Percentiles rank a stretch among this genome's conserved stretches.
phyloP scores from a whole-genome alignment of 2,797 vertebrate species.

The Phrynocephalus forsythii region DNA sequence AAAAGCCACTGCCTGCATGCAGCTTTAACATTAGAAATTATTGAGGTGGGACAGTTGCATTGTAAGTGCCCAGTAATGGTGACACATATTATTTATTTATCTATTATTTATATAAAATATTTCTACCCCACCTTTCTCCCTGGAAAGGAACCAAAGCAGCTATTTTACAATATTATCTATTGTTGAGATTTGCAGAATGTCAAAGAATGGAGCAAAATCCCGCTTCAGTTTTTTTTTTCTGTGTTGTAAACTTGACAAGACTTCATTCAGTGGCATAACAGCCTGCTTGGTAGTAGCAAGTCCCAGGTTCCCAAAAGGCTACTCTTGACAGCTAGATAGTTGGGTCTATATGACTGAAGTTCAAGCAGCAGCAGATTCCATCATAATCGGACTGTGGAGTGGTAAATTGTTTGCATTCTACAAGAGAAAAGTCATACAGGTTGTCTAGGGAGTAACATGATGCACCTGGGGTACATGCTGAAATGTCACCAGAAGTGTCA shows the following conservation, averaged over 20 bases:
- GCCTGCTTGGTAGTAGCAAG: background rate
- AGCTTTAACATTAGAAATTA: too few species aligned
- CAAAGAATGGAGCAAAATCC: background rate
- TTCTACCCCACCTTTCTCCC: too few species aligned
- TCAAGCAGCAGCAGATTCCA: background rate
- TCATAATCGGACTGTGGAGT: slow-evolving; percentile 8
- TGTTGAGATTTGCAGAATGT: background rate
- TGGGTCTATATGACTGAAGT: background rate
- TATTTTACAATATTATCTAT: background rate
- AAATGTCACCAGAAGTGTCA: slow-evolving; percentile 9
- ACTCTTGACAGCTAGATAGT: background rate
- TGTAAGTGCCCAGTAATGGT: background rate
- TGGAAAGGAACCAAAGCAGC: too few species aligned
- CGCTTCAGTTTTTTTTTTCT: background rate
- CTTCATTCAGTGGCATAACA: background rate
- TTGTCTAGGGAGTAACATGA: background rate
- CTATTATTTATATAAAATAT: too few species aligned
- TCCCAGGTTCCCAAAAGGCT: background rate
- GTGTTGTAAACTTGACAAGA: background rate
- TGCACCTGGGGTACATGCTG: background rate
- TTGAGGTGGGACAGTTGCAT: background rate
- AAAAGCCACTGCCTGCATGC: background rate
- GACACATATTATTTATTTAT: background rate
- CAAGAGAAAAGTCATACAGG: background rate
- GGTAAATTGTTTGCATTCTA: background rate